Conservation (phyloP, 2,113 vertebrate genomes). For the Psittacus erithacus region DNA sequence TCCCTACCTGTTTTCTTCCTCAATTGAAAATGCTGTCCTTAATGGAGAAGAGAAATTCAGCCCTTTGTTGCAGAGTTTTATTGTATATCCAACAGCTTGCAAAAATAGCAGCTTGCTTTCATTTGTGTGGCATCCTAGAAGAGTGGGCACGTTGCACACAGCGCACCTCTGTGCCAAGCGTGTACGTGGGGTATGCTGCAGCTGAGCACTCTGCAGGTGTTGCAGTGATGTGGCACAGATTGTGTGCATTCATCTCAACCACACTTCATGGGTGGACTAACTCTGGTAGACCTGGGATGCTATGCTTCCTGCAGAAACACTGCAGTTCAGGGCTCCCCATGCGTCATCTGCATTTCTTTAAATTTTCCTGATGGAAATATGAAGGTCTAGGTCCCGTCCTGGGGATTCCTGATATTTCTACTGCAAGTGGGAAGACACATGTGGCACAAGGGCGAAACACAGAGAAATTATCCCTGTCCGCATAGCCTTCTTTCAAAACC, state of each 20-base stretch:
- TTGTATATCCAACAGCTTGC: neutral
- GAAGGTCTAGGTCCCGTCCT: neutral
- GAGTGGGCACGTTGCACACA: accelerated
- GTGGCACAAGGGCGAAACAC: neutral
- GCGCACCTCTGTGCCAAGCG: accelerated
- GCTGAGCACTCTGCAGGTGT: neutral
- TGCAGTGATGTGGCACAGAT: neutral
- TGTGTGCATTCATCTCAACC: neutral
- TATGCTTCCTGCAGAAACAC: neutral
- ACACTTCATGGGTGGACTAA: neutral
- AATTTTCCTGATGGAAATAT: neutral
- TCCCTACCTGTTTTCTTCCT: neutral
- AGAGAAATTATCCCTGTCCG: neutral
- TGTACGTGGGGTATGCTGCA: accelerated
- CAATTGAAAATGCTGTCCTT: neutral
- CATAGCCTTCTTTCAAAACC: neutral
- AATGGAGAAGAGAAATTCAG: neutral
- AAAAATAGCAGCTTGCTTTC: neutral
- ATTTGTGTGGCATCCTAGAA: neutral
- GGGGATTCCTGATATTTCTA: neutral
- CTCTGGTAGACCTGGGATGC: neutral
- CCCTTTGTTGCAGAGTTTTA: neutral
- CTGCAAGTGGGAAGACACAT: neutral
- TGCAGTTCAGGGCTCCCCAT: neutral
- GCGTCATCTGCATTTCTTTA: neutral